A percentile compares a stretch with the other conserved stretches of the same genome.
Conservation (phyloP, 2,888 invertebrate genomes). For the Meiosimyza platycephala region DNA sequence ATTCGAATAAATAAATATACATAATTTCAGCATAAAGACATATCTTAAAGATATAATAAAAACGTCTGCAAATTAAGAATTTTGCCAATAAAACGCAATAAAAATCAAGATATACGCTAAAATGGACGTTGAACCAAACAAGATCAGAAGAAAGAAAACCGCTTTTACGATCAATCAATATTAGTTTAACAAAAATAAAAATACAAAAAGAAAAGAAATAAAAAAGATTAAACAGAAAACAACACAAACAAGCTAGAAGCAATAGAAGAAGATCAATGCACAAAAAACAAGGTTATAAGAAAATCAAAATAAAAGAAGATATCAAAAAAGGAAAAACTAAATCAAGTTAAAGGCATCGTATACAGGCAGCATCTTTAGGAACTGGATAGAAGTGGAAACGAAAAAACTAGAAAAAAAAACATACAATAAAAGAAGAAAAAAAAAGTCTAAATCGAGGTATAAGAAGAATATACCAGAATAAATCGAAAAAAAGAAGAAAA, state of each 20-base stretch:
- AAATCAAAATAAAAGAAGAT: not conserved
- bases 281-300: not conserved
- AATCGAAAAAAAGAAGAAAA: not conserved
- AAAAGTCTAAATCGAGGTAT: not conserved
- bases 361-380: not conserved
- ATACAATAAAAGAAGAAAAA: not conserved
- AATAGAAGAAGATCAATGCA: not conserved
- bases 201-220: too few species aligned
- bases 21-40: not conserved
- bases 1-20: not conserved
- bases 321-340: not conserved
- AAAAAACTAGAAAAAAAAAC: not conserved
- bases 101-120: conserved; percentile 13
- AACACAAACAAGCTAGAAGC: not conserved
- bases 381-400: not conserved
- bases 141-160: conserved; percentile 8
- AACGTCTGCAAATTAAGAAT: not conserved
- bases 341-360: not conserved
- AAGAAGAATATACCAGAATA: too few species aligned
- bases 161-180: conserved; percentile 5
- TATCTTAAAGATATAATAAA: not conserved
- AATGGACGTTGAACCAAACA: conserved; percentile 1
- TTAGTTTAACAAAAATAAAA: not conserved
- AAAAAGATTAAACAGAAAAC: not conserved
- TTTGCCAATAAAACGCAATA: conserved; percentile 11